A percentile compares a stretch with the other conserved stretches of the same genome.
phyloP scores from a whole-genome alignment of 2,113 vertebrate genomes.

The Chloebia gouldiae region DNA sequence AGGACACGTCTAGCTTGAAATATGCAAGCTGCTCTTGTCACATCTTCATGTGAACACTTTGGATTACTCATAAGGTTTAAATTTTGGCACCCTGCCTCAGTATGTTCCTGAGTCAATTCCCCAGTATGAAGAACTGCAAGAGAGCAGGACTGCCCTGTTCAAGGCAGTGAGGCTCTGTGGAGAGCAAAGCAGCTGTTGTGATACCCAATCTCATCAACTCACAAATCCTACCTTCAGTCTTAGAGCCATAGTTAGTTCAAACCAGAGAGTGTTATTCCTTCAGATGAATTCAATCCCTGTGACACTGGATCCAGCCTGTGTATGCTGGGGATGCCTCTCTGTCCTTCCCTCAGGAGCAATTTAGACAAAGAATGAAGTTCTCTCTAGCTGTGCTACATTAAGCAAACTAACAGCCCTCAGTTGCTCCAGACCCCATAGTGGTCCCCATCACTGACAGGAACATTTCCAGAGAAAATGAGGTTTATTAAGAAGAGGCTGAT shows the following conservation, averaged over 20 bases:
- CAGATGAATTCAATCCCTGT: background rate
- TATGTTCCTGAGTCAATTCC: background rate
- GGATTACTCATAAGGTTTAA: background rate
- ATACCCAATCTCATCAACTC: background rate
- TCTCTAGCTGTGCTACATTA: background rate
- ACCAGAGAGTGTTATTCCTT: background rate
- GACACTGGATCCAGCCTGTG: background rate
- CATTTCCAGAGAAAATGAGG: background rate
- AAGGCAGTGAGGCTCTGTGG: background rate
- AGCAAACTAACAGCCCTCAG: background rate
- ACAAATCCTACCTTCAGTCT: background rate
- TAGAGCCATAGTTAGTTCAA: background rate
- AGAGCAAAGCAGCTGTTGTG: background rate
- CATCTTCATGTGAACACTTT: background rate
- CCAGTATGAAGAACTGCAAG: background rate
- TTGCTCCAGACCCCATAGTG: background rate
- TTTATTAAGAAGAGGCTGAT: background rate
- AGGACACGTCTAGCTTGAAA: background rate
- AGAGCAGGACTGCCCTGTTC: background rate
- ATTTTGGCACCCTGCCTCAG: background rate
- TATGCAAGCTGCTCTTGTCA: background rate
- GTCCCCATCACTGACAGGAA: background rate
- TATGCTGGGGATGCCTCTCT: background rate
- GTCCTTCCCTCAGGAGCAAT: background rate
- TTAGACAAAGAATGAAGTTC: background rate